Evolutionary conservation across 2,888 invertebrate species (phyloP).

Genomic region (Ormyrus nitidulus): DNA sequence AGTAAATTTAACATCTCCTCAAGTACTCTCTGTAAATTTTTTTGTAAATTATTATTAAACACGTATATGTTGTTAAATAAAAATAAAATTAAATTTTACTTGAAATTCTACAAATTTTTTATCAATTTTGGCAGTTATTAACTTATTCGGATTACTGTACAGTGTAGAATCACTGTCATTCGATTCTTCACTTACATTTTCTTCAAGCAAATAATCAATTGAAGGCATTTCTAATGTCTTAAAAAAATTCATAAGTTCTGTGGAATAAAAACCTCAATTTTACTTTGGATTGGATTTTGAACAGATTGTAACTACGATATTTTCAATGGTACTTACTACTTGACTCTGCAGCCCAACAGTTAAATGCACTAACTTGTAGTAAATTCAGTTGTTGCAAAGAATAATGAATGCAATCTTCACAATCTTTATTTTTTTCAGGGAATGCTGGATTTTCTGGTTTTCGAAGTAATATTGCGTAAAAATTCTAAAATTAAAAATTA

Average conservation of each 20-base stretch:
- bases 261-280: slow-evolving; percentile 1
- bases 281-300: not conserved
- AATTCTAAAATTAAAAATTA: slow-evolving; percentile 30
- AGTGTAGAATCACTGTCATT: not conserved
- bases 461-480: slow-evolving; percentile 22
- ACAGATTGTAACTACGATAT: no score
- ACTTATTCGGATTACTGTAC: slow-evolving; percentile 17
- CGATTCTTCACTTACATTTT: slow-evolving; percentile 13
- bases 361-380: slow-evolving; percentile 15
- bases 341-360: slow-evolving; percentile 46
- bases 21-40: slow-evolving; percentile 39
- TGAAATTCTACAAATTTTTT: slow-evolving; percentile 38
- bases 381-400: slow-evolving; percentile 24
- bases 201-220: slow-evolving; percentile 29
- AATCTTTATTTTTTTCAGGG: slow-evolving; percentile 31
- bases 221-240: slow-evolving; percentile 38
- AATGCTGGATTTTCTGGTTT: slow-evolving; percentile 29
- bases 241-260: slow-evolving; percentile 38
- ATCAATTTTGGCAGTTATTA: slow-evolving; percentile 28
- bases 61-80: slow-evolving; percentile 17
- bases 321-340: slow-evolving; percentile 12
- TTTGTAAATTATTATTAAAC: slow-evolving; percentile 20
- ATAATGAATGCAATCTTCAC: slow-evolving; percentile 38
- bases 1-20: slow-evolving; percentile 40
- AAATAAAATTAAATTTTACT: slow-evolving; percentile 25